phyloP scores from a whole-genome alignment of 2,888 invertebrate genomes.

The Cenopis cana region DNA sequence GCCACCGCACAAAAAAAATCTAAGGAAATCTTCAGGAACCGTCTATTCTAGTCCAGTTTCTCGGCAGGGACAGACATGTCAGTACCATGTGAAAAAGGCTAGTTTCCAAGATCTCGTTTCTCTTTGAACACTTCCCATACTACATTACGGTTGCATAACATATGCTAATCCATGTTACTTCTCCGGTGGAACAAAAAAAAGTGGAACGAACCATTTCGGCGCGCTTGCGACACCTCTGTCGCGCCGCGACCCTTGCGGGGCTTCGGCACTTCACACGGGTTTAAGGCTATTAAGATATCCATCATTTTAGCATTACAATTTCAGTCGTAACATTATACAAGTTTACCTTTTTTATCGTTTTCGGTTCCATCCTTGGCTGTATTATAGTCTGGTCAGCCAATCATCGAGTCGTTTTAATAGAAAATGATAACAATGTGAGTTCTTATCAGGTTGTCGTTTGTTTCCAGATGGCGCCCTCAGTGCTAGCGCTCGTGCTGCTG shows the following conservation, averaged over 20 bases:
- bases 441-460: neutral
- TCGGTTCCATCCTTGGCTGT: neutral
- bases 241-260: neutral
- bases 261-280: neutral
- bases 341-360: neutral
- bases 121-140: slow-evolving; percentile 1
- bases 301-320: slow-evolving; percentile 11
- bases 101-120: too few species aligned
- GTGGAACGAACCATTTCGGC: slow-evolving; percentile 34
- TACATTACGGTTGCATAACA: slow-evolving; percentile 27
- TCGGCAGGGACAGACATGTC: too few species aligned
- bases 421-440: neutral
- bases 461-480: slow-evolving; percentile 43
- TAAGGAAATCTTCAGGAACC: neutral
- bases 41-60: neutral
- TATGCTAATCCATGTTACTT: slow-evolving; percentile 28
- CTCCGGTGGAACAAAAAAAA: slow-evolving; percentile 34
- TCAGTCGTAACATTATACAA: neutral
- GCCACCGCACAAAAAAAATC: neutral
- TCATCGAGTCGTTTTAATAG: neutral
- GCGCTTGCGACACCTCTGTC: slow-evolving; percentile 17
- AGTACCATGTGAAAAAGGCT: neutral
- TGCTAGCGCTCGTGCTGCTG: slow-evolving; percentile 59
- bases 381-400: neutral
- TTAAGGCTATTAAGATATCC: neutral